Conservation (phyloP, 2,797 vertebrate genomes). For the Gallirallus australis region DNA sequence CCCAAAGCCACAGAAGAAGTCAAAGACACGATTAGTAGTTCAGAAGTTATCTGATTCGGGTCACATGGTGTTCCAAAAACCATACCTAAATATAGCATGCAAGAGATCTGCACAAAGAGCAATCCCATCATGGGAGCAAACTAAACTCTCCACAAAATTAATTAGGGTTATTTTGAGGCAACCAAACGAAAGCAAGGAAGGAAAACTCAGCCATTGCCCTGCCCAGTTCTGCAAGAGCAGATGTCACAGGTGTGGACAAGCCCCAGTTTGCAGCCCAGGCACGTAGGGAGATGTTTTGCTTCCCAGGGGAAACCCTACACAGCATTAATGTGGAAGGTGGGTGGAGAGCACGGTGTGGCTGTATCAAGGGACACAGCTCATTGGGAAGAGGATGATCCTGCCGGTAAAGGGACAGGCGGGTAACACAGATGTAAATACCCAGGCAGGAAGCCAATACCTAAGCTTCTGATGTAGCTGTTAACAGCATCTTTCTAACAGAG, state of each 20-base stretch:
- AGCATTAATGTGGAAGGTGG: not conserved
- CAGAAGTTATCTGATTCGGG: constrained; percentile 70
- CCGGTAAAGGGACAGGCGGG: not conserved
- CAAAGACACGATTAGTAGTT: constrained; percentile 64
- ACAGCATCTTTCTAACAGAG: not conserved
- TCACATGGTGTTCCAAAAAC: constrained; percentile 71
- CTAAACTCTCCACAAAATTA: constrained; percentile 65
- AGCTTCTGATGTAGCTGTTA: not conserved
- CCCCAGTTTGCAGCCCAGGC: not conserved
- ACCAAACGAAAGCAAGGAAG: not conserved
- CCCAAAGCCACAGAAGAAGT: constrained; percentile 24
- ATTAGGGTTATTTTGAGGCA: constrained; percentile 63
- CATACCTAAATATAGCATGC: constrained; percentile 66
- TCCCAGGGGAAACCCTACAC: not conserved
- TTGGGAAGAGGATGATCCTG: not conserved
- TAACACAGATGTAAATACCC: not conserved
- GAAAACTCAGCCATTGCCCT: not conserved
- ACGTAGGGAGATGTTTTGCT: not conserved
- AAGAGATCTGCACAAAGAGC: constrained; percentile 56
- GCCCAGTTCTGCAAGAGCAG: not conserved
- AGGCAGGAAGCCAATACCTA: not conserved
- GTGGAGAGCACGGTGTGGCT: not conserved
- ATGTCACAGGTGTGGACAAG: not conserved
- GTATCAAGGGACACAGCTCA: not conserved
- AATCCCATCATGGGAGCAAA: constrained; percentile 60